Evolutionary conservation across 1,140 invertebrate genomes (phyloP), one percentile per base, ranked within the genome.

Genomic region (Zaprionus nigranus): DNA sequence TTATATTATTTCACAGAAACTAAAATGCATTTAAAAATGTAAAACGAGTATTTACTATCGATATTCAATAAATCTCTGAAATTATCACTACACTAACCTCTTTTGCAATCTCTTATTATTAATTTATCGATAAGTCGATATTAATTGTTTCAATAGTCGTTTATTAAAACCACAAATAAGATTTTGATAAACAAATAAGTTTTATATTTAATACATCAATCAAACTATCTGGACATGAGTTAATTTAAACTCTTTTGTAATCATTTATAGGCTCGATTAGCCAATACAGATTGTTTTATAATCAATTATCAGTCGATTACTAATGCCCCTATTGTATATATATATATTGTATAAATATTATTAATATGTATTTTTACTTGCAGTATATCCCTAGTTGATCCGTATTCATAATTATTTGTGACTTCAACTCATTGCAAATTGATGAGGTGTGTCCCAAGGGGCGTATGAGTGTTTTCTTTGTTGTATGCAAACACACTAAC

Each of bases 391-490:
- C 30, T 34, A 11, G 9, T 56, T 56, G 22, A 28, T 56, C 22
- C 11, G 15, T 30, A 56, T 51, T 51, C 46, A 20, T 51, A 51
- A 51, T 51, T 51, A 24, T 51, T 51, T 61, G 59, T 28, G 26
- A 22, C 58, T 43, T 20, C 62, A 26, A 49, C 49, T 38, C 5
- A 20, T 61, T 59, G 53, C 38, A 70, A 26, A 53, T 63, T 62
- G 61, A 70, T 63, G 69, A 69, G 72, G 72, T 75, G 72, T 75
- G 72, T 53, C 67, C 22, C 54, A 70, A 17, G 66, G 66, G 53
- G 58, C 72, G 66, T 51, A 58, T 75, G 59, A 20, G 66, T 75
- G 30, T 69, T 69, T 46, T 51, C 46, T 51, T 51, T 51, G 20
- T 51, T 51, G 46, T 51, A 51, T 20, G 46, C 46, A 51, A 51